phyloP scores from a whole-genome alignment of 2,113 vertebrate genomes.

The Coregonus clupeaformis region DNA sequence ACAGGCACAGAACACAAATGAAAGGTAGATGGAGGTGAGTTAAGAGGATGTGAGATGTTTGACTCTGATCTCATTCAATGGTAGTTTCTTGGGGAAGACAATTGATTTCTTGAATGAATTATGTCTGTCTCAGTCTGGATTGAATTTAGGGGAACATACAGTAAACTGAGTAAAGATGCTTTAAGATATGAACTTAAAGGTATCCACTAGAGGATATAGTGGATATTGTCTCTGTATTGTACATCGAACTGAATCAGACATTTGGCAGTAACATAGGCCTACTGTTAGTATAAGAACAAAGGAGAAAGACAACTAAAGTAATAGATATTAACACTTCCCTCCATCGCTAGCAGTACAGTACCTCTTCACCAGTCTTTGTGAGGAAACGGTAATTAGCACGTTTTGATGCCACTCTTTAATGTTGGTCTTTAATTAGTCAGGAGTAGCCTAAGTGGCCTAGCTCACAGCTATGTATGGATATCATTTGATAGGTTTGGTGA shows the following conservation, averaged over 20 bases:
- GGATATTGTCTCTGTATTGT: too few species aligned
- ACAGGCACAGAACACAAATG: background rate
- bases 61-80: background rate
- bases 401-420: conserved; percentile 35
- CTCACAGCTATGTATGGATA: conserved; percentile 16
- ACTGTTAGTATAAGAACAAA: background rate
- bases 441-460: conserved; percentile 19
- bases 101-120: background rate
- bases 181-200: too few species aligned
- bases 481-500: conserved; percentile 15
- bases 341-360: background rate
- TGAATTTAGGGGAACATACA: too few species aligned
- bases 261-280: too few species aligned
- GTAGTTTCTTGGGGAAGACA: background rate
- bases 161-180: too few species aligned
- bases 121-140: too few species aligned
- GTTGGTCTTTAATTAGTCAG: conserved; percentile 40
- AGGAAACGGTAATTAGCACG: conserved; percentile 50
- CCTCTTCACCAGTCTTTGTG: conserved; percentile 20
- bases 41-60: background rate
- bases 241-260: too few species aligned
- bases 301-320: background rate
- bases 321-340: conserved; percentile 33
- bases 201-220: too few species aligned
- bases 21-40: background rate